Base-by-base conservation (phyloP, 2,113 vertebrate genomes). In the Peucedramus taeniatus region DNA sequence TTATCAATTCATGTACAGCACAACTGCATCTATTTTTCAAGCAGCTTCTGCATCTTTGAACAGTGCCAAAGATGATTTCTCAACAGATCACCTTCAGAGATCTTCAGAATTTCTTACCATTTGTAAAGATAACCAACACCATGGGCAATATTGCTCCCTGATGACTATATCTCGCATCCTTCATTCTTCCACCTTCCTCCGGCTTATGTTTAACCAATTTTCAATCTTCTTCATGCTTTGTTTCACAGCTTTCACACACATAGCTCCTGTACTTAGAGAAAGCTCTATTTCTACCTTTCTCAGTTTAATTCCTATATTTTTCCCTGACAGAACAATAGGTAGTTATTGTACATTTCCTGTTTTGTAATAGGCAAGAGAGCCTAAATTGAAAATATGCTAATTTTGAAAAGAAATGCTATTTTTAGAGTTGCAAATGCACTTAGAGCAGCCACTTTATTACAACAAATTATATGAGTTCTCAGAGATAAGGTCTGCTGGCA, bases 321-420 rank as follows among this genome's bases (percentile, higher is more conserved):
- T 44, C 33, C 42, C 64, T 11, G 66, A 53, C 68, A 88, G 63
- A 95, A 66, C 42, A 76, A 89, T 93, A 88, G 68, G 61, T 35
- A 66, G 49, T 51, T 89, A 83, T 56, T 13, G 30, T 47, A 39
- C 64, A 33, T 47, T 96, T 93, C 75, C 85, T 77, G 28, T 37
- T 92, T 89, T 76, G 49, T 39, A 80, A 82, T 51, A 61, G 57
- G 24, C 53, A 82, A 90, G 33, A 64, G 3, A 81, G 4, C 17
- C 28, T 89, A 85, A 84, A 83, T 79, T 95, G 90, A 95, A 97
- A 96, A 95, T 81, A 92, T 53, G 71, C 7, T 89, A 82, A 96
- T 95, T 89, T 87, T 59, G 85, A 78, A 92, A 81, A 64, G 12
- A 95, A 93, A 91, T 53, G 15, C 28, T 92, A 72, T 82, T 95